Base-by-base conservation (phyloP, 1,140 invertebrate species). In the Nebria ingens region DNA sequence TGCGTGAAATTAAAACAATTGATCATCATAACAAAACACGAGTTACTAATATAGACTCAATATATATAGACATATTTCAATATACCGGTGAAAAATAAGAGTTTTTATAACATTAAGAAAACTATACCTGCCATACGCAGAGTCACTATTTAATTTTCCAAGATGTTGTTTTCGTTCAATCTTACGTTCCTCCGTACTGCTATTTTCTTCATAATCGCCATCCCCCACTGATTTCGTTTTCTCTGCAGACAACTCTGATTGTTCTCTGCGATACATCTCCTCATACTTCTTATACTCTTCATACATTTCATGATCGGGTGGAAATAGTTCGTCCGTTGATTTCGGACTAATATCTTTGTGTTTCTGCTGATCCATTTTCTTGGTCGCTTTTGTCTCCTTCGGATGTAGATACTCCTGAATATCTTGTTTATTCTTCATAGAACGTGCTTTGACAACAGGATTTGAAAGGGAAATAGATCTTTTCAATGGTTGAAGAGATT, bases 51-150 rank as follows among this genome's bases (percentile, higher is more conserved):
- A n/a, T n/a, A n/a, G n/a, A n/a, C n/a, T n/a, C n/a, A n/a, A n/a
- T n/a, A n/a, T n/a, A n/a, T n/a, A n/a, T n/a, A n/a, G n/a, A n/a
- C n/a, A n/a, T n/a, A 40, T 15, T 29, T 42, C 6, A 38, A 51
- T 53, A n/a, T n/a, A n/a, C n/a, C n/a, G n/a, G n/a, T n/a, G n/a
- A n/a, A n/a, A n/a, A n/a, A n/a, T n/a, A n/a, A n/a, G n/a, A n/a
- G n/a, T n/a, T n/a, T n/a, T n/a, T n/a, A n/a, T n/a, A n/a, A n/a
- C 22, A 38, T 1, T 21, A 13, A 17, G 53, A 17, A 52, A n/a
- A 40, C 17, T 62, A 72, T 64, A 85, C 83, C 83, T 84, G 72
- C 80, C 82, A 60, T 85, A 85, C 1, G 83, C 83, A 0, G 83
- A 85, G 65, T 85, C 83, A 0, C 71, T 76, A 57, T 76, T 80